Evolutionary conservation across 1,140 invertebrate genomes (phyloP), one percentile per base, ranked within the genome.

Genomic region (Zaprionus tsacasi): DNA sequence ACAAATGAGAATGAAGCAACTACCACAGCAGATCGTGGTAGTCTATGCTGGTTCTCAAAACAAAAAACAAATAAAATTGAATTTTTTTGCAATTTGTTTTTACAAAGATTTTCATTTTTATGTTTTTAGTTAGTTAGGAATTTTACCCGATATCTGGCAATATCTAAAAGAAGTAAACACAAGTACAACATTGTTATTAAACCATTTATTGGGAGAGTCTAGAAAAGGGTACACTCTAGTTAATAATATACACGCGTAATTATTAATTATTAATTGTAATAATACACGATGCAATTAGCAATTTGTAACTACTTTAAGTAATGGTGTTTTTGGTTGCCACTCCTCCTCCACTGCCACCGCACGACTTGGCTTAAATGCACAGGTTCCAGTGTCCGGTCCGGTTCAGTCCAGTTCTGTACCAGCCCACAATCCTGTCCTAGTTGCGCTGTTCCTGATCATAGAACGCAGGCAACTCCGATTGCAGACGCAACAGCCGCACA

Each of bases 401-500:
- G 13, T 40, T 5, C 38, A n/a, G 27, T 21, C 21, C 21, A 21
- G 21, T 2, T 2, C 21, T 33, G 12, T 43, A 11, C 40, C 58
- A 17, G 27, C 48, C n/a, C 15, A 25, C 6, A 3, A 45, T 15
- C 2, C n/a, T 8, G 38, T 17, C 27, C 82, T 92, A 92, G 66
- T 92, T 89, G 21, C 68, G 76, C 56, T 74, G 81, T 21, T 78
- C 74, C 52, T 78, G 81, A 17, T 83, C 91, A 93, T 95, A 96
- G 52, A 95, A 92, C 81, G 95, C 95, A 43, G 95, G 95, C 77
- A 96, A 85, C 91, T 96, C 95, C 27, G 94, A 94, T 91, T 96
- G 95, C 38, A 96, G 91, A 40, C 95, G 93, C 63, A 96, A 94
- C 33, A 96, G 93, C 76, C 94, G 94, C 13, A 96, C 94, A 68